Conservation (phyloP, 2,888 invertebrate species). For the Eulithis testata region DNA sequence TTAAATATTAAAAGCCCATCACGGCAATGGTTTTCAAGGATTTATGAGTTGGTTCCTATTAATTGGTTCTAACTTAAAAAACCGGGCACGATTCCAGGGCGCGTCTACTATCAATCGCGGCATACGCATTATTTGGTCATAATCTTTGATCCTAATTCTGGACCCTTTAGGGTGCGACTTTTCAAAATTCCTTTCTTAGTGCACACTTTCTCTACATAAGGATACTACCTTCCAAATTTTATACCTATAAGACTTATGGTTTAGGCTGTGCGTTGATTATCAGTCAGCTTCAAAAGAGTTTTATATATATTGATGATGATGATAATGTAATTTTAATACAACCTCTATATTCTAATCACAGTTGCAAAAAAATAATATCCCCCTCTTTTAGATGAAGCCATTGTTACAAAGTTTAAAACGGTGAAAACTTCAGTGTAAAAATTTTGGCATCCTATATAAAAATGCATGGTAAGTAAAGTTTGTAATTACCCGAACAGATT, state of each 20-base stretch:
- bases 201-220: too few species aligned
- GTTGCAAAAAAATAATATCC: slow-evolving; percentile 55
- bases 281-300: too few species aligned
- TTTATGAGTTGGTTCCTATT: slow-evolving; percentile 65
- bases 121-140: too few species aligned
- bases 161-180: too few species aligned
- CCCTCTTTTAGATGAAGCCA: slow-evolving; percentile 57
- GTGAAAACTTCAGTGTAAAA: slow-evolving; percentile 47
- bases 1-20: slow-evolving; percentile 80
- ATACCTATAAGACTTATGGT: too few species aligned
- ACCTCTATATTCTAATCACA: slow-evolving; percentile 54
- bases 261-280: too few species aligned
- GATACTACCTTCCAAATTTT: too few species aligned
- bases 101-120: slow-evolving; percentile 58
- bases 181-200: too few species aligned
- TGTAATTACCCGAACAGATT: slow-evolving; percentile 49
- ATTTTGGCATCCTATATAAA: slow-evolving; percentile 42
- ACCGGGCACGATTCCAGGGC: slow-evolving; percentile 38
- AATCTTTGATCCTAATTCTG: too few species aligned
- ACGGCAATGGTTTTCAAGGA: slow-evolving; percentile 70
- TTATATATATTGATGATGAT: too few species aligned
- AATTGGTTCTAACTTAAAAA: slow-evolving; percentile 61
- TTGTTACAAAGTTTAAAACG: slow-evolving; percentile 56
- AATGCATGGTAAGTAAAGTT: slow-evolving; percentile 41
- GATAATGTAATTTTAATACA: slow-evolving; percentile 77